Evolutionary conservation across 30 jellyfish, hydroid and myxozoan genomes (phyloP), one percentile per base, ranked within the genome.

Genomic region (Nemopilema nomurai): DNA sequence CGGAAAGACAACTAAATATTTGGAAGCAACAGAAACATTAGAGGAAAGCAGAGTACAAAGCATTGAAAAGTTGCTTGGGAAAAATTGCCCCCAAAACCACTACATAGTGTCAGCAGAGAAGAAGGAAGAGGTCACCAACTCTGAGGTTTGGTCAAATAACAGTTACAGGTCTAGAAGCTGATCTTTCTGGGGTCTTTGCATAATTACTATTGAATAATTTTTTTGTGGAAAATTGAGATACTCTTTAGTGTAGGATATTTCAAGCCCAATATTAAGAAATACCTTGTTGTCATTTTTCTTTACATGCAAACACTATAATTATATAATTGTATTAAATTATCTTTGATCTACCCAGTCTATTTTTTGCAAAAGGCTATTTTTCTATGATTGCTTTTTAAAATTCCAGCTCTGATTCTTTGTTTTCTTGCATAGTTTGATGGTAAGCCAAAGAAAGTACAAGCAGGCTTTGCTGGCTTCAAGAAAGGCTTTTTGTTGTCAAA

Each of bases 381-480:
- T n/a, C n/a, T n/a, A n/a, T n/a, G n/a, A n/a, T n/a, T n/a, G n/a
- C n/a, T n/a, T 41, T 41, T 41, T 6, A 41, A 41, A 41, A 3
- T 41, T 41, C 9, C 57, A 3, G 57, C 9, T 13, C 13, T 41
- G 6, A 13, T 41, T 41, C 9, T 41, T 41, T 41, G 13, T 13
- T 41, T 41, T 3, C 57, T 41, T 41, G 6, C 57, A 3, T 13
- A 3, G 6, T 41, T 41, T 41, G 9, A 13, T 41, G 13, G 57
- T 13, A 41, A 41, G 57, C 57, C 57, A 41, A 41, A 41, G 57
- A 80, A 18, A 33, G 76, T 20, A 80, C 30, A 64, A 13, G 51
- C 74, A 25, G 71, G 76, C 24, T 89, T 89, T 89, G 86, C 84
- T 57, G 97, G 97, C 4, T 89, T 89, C 69, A 73, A 89, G 73